These are phyloP conservation scores for Daphoenositta chrysoptera DNA, from an alignment of 2,113 vertebrate genomes.

Conservation along the genomic window DNA sequence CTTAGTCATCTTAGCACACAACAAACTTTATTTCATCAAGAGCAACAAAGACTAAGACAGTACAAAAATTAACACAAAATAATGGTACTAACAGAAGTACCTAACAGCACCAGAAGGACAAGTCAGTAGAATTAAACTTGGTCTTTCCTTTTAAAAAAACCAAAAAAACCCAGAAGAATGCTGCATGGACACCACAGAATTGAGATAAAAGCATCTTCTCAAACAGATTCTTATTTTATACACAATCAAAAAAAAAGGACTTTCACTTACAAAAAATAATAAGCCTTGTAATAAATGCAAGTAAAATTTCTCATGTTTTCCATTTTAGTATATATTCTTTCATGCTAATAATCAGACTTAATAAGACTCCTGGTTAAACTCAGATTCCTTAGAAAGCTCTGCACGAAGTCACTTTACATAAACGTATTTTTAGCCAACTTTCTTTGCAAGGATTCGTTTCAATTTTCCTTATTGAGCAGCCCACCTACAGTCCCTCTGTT, in stretches of 20 bases:
- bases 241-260: not conserved
- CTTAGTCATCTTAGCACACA: not conserved
- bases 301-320: not conserved
- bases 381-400: not conserved
- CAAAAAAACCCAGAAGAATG: not conserved
- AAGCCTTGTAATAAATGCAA: not conserved
- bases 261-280: not conserved
- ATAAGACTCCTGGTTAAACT: not conserved
- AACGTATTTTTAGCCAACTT: not conserved
- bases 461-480: not conserved
- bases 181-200: rapidly evolving
- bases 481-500: not conserved
- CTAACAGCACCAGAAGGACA: not conserved
- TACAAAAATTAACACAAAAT: not conserved
- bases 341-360: not conserved
- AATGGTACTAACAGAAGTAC: not conserved
- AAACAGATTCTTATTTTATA: not conserved
- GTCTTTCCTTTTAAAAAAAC: not conserved
- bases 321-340: not conserved
- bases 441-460: not conserved
- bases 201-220: not conserved
- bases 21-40: not conserved
- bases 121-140: not conserved
- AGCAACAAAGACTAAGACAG: not conserved
- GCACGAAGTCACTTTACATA: not conserved